phyloP scores from a whole-genome alignment of 2,797 vertebrate species.

The Typhlichthys eigenmanni region DNA sequence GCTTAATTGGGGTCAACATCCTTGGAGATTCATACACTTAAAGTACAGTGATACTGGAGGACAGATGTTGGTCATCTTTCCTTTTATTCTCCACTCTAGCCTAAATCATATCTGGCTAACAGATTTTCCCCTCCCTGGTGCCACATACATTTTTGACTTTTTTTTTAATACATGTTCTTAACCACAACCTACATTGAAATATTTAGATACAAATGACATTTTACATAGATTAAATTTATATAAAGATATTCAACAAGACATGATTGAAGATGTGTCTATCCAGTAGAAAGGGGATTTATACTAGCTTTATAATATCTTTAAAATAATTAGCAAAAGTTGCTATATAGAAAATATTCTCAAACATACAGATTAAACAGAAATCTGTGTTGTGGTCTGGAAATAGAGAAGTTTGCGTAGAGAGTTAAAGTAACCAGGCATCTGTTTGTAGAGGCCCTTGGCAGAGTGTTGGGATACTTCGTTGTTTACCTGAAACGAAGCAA shows the following conservation, averaged over 20 bases:
- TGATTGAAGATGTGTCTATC: slow-evolving; percentile 9
- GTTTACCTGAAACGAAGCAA: slow-evolving; percentile 80
- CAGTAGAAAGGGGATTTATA: slow-evolving; percentile 6
- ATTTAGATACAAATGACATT: neutral
- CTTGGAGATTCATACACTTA: slow-evolving; percentile 7
- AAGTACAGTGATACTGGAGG: neutral
- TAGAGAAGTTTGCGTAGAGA: slow-evolving; percentile 91
- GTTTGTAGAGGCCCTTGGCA: slow-evolving; percentile 87
- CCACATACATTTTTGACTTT: neutral
- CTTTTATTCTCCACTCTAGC: slow-evolving; percentile 2
- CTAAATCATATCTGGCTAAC: slow-evolving; percentile 3
- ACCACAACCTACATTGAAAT: neutral
- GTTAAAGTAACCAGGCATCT: slow-evolving; percentile 93
- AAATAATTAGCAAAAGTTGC: too few species aligned
- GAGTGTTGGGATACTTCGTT: slow-evolving; percentile 81
- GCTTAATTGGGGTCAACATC: slow-evolving; percentile 16
- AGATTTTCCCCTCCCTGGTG: neutral
- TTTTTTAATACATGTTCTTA: neutral
- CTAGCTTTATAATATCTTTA: too few species aligned
- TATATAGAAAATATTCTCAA: too few species aligned
- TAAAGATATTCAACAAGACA: neutral
- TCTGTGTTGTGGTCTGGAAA: slow-evolving; percentile 62
- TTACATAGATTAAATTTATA: neutral
- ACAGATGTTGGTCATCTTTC: neutral
- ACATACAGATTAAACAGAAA: slow-evolving; percentile 5